Base-by-base conservation (phyloP, 2,888 invertebrate genomes). In the Odontothrips loti region DNA sequence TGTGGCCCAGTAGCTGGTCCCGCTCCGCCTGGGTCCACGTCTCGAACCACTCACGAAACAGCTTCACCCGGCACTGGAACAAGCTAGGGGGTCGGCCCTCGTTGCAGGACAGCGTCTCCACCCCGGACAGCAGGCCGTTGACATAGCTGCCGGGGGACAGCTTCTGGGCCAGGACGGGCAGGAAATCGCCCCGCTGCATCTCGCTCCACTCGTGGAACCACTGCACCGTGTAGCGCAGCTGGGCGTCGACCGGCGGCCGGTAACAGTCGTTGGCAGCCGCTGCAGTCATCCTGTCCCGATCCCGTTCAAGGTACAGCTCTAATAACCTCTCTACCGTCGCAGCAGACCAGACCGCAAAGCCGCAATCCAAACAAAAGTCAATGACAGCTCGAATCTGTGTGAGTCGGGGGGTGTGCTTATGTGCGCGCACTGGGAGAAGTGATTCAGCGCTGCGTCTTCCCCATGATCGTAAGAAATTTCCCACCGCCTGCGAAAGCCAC, bases 171-270 rank as follows among this genome's bases (percentile, higher is more conserved):
- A 96, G 88, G 82, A 95, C 90, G 0, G 93, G 93, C 82, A 95
- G 86, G 87, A 96, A 96, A 86, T 96, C 96, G 82, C 93, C 93
- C 82, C 94, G 90, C 86, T 96, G 96, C 87, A 96, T 90, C 86
- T 96, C 96, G 86, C 95, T 95, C 91, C 95, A 96, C 88, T 96
- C 95, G 85, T 92, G 91, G 86, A 96, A 96, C 96, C 96, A 96
- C 86, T 95, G 93, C 82, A 94, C 89, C 84, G 96, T 89, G 86
- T 95, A 96, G 81, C 94, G 90, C 85, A 96, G 89, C 87, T 96
- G 95, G 4, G 93, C 93, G 85, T 93, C 93, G 58, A 91, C 87
- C 82, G 90, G 89, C 80, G 90, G 86, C 83, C 84, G 83, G 82
- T 85, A 85, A 17, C 83, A 83, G 63, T 84, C 83, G 51, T 82